Base-by-base conservation (phyloP, 2,113 vertebrate species). In the Phrynosoma platyrhinos region DNA sequence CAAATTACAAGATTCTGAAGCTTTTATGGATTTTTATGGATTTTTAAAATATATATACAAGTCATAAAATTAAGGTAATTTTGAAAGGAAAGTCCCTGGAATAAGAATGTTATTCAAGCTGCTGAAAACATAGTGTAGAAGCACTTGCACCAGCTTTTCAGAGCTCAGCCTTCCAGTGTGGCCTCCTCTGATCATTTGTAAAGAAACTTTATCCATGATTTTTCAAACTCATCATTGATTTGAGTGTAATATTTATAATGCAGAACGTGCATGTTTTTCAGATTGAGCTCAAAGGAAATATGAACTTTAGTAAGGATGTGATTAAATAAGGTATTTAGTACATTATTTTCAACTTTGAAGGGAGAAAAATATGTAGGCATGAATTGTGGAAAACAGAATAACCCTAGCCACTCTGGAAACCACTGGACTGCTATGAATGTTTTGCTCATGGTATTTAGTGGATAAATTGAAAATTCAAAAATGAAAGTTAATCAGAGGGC, bases 121-220 rank as follows among this genome's bases (percentile, higher is more conserved):
- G 79, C 69, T 18, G 40, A 90, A 91, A 90, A 64, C 82, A n/a
- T 79, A 0, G 72, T 16, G 42, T 79, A 89, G 90, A 52, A 90
- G 88, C 20, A 16, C 88, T 90, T 84, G 83, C 88, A 81, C 83
- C 87, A 88, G 86, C 83, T 93, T 94, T 83, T 93, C 89, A 93
- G 90, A 87, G 78, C 88, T 89, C 89, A 91, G 68, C 78, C 80
- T 88, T 47, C 77, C 69, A 4, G 92, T 20, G 85, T 89, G 92
- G 87, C 87, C 90, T 88, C 89, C 91, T 94, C 94, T 95, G 94
- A 95, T 94, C 90, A 32, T 86, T 89, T 86, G 18, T 84, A 90
- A 89, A 87, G 85, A 87, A 93, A 91, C 90, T 92, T 91, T 85
- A 88, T 86, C 92, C 79, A 58, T 32, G 88, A 58, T 83, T 83